Conservation (phyloP, 1,140 invertebrate species). For the Papilio xuthus region DNA sequence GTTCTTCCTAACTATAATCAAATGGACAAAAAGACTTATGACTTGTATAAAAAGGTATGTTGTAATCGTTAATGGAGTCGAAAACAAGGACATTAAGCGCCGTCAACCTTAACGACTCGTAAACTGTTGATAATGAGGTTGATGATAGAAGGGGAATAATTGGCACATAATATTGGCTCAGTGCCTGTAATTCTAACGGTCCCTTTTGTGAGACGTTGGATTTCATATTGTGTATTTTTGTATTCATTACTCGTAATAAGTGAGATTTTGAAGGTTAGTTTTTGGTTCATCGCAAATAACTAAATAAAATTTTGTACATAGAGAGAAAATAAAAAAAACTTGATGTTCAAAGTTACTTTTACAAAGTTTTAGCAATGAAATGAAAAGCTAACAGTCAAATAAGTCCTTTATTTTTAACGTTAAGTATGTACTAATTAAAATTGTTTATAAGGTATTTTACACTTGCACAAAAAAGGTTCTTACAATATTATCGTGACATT, state of each 20-base stretch:
- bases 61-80: conserved; percentile 21
- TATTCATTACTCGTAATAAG: background rate
- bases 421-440: background rate
- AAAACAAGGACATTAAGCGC: conserved; percentile 19
- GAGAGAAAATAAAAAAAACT: too few relatives aligned
- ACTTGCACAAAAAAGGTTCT: background rate
- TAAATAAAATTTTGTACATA: background rate
- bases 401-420: background rate
- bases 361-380: background rate
- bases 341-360: too few relatives aligned
- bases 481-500: background rate
- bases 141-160: conserved; percentile 23
- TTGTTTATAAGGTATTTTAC: background rate
- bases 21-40: background rate
- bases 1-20: background rate
- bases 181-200: background rate
- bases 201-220: background rate
- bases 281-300: background rate
- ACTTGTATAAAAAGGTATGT: background rate
- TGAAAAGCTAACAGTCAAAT: background rate
- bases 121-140: conserved; percentile 26
- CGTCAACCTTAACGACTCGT: conserved; percentile 5
- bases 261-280: background rate
- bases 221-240: background rate
- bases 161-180: conserved; percentile 24